A percentile compares a stretch with the other conserved stretches of the same genome.
These are phyloP conservation scores for Anarrhichthys ocellatus DNA, from an alignment of 2,113 vertebrate species.

Conservation along the genomic window DNA sequence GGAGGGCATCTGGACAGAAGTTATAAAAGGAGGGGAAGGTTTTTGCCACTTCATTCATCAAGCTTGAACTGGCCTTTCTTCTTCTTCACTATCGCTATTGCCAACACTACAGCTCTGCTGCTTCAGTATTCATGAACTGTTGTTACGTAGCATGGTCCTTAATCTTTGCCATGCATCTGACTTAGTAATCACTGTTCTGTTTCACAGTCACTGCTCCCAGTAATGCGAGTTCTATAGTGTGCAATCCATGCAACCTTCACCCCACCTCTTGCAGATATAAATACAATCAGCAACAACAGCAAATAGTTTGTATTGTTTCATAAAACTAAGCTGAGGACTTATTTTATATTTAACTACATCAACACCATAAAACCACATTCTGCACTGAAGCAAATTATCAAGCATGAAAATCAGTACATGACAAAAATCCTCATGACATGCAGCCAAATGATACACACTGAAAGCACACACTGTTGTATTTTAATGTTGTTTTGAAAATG, in stretches of 20 bases:
- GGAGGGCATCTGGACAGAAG: slow-evolving; percentile 7
- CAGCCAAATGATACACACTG: background rate
- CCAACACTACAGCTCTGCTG: background rate
- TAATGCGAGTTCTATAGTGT: background rate
- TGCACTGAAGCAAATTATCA: background rate
- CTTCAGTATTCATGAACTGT: slow-evolving; percentile 3
- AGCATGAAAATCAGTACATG: background rate
- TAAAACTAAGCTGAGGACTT: background rate
- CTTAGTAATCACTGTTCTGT: background rate
- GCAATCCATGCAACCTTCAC: background rate
- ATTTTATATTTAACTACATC: background rate
- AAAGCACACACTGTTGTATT: background rate
- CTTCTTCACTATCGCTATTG: background rate
- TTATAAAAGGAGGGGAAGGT: background rate
- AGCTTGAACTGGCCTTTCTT: background rate
- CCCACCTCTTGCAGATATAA: background rate
- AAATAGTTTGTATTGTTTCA: background rate
- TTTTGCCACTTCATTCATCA: background rate
- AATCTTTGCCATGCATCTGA: background rate
- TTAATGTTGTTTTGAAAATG: background rate
- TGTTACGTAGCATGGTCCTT: background rate
- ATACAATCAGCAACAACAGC: background rate
- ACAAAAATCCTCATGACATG: background rate
- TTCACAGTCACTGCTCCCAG: background rate
- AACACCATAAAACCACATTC: background rate